Evolutionary conservation across 2,797 vertebrate species (phyloP).

Genomic region (Dendrocincla tyrannina): DNA sequence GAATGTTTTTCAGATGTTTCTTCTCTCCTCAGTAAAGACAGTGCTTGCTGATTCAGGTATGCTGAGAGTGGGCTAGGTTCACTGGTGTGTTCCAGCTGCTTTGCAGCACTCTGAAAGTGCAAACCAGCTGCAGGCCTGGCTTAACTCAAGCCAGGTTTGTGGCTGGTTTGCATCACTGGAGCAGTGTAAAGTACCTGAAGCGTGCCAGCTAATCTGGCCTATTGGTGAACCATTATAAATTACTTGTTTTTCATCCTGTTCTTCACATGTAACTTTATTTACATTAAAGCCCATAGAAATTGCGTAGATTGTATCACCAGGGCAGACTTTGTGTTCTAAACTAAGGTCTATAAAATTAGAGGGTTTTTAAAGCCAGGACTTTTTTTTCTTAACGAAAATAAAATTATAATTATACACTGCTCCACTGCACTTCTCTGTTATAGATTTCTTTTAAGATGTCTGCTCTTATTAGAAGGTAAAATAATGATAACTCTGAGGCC

Average conservation of each 20-base stretch:
- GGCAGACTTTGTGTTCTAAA: neutral
- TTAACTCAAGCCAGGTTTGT: slow-evolving; percentile 37
- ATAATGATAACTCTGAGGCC: neutral
- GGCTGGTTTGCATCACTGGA: slow-evolving; percentile 44
- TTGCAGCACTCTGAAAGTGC: neutral
- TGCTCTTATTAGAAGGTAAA: neutral
- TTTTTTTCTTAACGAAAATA: neutral
- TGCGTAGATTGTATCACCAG: neutral
- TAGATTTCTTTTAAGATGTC: neutral
- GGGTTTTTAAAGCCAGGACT: neutral
- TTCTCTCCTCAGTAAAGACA: neutral
- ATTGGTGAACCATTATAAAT: slow-evolving; percentile 52
- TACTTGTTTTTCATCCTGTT: slow-evolving; percentile 50
- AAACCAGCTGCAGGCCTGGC: slow-evolving; percentile 31
- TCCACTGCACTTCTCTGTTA: neutral
- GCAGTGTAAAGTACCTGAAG: slow-evolving; percentile 44
- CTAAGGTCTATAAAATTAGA: neutral
- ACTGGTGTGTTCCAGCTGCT: neutral
- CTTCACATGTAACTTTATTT: slow-evolving; percentile 8
- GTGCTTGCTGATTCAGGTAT: neutral
- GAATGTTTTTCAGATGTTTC: neutral
- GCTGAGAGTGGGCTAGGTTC: neutral
- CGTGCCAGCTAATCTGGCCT: slow-evolving; percentile 49
- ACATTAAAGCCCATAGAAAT: neutral
- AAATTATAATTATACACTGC: neutral